Base-by-base conservation (phyloP, 2,113 vertebrate genomes). In the Oncorhynchus nerka region DNA sequence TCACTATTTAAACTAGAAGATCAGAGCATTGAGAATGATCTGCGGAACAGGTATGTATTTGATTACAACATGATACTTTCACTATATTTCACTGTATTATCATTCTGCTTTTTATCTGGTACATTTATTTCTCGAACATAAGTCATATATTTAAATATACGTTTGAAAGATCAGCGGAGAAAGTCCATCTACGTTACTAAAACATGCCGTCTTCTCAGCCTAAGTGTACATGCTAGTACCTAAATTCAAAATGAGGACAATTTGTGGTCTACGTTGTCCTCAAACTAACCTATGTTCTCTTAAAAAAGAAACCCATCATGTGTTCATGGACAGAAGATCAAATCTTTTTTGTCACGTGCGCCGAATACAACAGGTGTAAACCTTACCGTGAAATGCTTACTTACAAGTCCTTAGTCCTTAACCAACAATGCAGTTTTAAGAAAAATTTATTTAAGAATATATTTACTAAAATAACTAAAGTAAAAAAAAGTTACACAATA, bases 61-160 rank as follows among this genome's bases (percentile, higher is more conserved):
- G 22, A 24, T n/a, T 64, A 24, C 3, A 15, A 64, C 6, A 22
- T 62, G 61, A 62, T n/a, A 12, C 5, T 64, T 11, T 22, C 39
- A 39, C 39, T 39, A 9, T 39, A 39, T 8, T n/a, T n/a, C n/a
- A 39, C 9, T 39, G 39, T 64, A 22, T 22, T 0, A 64, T n/a
- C 5, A 64, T 22, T 7, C 22, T 64, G 19, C 34, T 16, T 83
- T 24, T n/a, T 3, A 57, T 39, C 28, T 73, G 84, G 59, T 62
- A 59, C 73, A 74, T 78, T 71, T 30, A 73, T 57, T 80, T 85
- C 26, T 51, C 34, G 74, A 75, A 95, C 87, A 89, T 98, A 80
- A 97, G 95, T 89, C 92, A 92, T 83, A 89, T 97, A 67, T 93
- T 99, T 4, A 97, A 97, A 89, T 95, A 98, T 87, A 95, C 94